phyloP scores from a whole-genome alignment of 1,140 invertebrate species.

The Whitmania pigra region DNA sequence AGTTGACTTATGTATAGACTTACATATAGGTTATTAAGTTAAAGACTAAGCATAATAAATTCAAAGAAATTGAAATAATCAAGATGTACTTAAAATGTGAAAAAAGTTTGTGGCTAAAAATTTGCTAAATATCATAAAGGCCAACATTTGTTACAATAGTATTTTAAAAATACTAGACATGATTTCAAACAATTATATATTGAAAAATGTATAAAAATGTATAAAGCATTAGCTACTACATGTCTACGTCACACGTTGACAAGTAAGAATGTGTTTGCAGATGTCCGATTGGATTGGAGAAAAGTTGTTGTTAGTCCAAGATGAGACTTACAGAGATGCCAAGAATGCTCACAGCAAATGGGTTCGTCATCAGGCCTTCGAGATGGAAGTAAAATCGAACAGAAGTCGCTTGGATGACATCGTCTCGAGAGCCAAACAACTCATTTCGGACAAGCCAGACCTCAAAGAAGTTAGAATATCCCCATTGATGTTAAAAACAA shows the following conservation, averaged over 20 bases:
- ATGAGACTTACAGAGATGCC: conserved; percentile 91
- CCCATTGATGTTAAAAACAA: not conserved
- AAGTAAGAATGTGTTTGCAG: conserved; percentile 28
- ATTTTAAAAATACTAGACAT: too few relatives aligned
- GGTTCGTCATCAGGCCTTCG: conserved; percentile 96
- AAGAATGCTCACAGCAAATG: conserved; percentile 99
- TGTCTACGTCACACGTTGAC: not conserved
- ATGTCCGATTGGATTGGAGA: conserved; percentile 89
- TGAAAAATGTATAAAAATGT: too few relatives aligned
- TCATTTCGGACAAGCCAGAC: conserved; percentile 20
- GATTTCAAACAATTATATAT: too few relatives aligned
- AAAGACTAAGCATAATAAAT: too few relatives aligned
- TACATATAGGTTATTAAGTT: too few relatives aligned
- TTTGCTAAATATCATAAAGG: too few relatives aligned
- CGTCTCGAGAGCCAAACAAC: conserved; percentile 49
- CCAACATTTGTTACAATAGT: too few relatives aligned
- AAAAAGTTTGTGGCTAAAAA: too few relatives aligned
- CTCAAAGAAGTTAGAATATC: conserved; percentile 36
- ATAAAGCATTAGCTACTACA: too few relatives aligned
- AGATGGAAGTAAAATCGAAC: conserved; percentile 94
- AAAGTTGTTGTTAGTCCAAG: conserved; percentile 93
- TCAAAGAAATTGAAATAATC: too few relatives aligned
- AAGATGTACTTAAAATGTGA: too few relatives aligned
- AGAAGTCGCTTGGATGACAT: conserved; percentile 84
- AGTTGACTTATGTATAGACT: too few relatives aligned